Base-by-base conservation (phyloP, 2,797 vertebrate species). In the Xyrichtys novacula region DNA sequence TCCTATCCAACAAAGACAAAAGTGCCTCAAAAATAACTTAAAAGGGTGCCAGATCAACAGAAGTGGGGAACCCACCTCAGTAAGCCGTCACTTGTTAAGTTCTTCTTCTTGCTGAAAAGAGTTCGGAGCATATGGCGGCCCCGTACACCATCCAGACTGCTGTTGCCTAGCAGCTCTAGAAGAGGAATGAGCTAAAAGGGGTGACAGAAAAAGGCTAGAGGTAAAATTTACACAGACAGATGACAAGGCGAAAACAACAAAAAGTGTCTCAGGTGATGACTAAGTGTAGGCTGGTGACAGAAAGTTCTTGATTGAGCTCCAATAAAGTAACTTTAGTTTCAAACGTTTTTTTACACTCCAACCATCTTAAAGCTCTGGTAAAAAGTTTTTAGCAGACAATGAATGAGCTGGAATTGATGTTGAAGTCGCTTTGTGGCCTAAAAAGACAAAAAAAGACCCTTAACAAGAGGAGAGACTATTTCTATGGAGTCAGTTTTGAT, bases 61-160 rank as follows among this genome's bases (percentile, higher is more conserved):
- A n/a, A n/a, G n/a, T 29, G 26, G 4, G 15, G 6, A 16, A 50
- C 77, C 8, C 76, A 97, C 96, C 95, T 96, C 71, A 76, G 78
- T 31, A 96, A 80, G 26, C 88, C 77, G n/a, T 95, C 91, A 32
- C 85, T 82, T 0, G 94, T 95, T 15, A 95, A 87, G 57, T 93
- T 94, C 32, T 76, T 89, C 63, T 89, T 95, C 65, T 89, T 91
- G 80, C 87, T 92, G 42, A 93, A 94, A 71, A 96, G 84, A 29
- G 93, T 95, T 14, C 95, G 93, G 1, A 97, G 91, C 53, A 97
- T 92, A 22, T 96, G 94, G 22, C 92, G 94, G 17, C 96, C 96
- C 11, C 95, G 93, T 14, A 94, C 93, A 64, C 91, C 93, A 75
- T 96, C 96, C 67, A 97, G 91, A 68, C 91, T 96, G 83, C 91